Base-by-base conservation (phyloP, 2,797 vertebrate genomes). In the Pygocentrus nattereri region DNA sequence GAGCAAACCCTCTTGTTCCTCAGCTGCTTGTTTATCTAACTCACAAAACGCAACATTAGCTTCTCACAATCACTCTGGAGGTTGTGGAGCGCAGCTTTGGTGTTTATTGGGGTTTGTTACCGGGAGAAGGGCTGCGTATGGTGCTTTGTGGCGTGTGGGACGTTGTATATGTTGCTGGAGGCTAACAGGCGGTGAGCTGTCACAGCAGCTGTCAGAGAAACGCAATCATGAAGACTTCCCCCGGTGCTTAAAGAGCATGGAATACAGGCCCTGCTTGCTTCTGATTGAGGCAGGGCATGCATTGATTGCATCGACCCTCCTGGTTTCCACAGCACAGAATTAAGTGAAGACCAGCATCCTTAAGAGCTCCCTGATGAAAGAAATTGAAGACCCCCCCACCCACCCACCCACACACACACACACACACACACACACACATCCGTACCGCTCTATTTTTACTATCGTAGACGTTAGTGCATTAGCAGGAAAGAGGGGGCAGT, bases 301-400 rank as follows among this genome's bases (percentile, higher is more conserved):
- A 85, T 87, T 83, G 85, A 87, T 85, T 85, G 82, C 82, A 78
- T 85, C 61, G 61, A 85, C 78, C 74, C 34, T 41, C 27, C 21
- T 67, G 73, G 52, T 61, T 74, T 84, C 61, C 64, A 67, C 58
- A 62, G 65, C 25, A 44, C 67, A 54, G 47, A 78, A 87, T 85
- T 82, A 85, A 69, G 62, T 75, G 74, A 54, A 74, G 73, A 52
- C 49, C 78, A 61, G 49, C 52, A 68, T 79, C 31, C 65, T 34
- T 58, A 41, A 69, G 61, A 76, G 72, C 64, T 65, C 68, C 74
- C 52, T 83, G 83, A 85, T 82, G 79, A 80, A 78, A 72, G 64
- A 69, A 34, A 50, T 30, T 47, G 23, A 78, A 56, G 76, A 79
- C 58, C 75, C 52, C 77, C 31, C 12, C 27, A 64, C 67, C 21